Base-by-base conservation (phyloP, 2,888 invertebrate species). In the Drosophila eohydei region DNA sequence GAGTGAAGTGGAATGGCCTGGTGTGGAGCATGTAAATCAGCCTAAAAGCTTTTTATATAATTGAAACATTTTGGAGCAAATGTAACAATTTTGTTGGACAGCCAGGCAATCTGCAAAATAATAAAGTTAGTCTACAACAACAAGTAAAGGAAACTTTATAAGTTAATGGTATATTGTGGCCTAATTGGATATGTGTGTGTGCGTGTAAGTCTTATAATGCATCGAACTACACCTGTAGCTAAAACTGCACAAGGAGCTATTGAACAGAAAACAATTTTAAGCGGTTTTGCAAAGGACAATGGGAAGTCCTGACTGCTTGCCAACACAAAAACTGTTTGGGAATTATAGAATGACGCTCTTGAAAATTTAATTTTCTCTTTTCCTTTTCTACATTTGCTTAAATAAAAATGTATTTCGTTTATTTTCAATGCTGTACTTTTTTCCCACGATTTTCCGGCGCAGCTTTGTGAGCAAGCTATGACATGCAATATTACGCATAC, bases 31-130 rank as follows among this genome's bases (percentile, higher is more conserved):
- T 80, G 80, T 78, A 78, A 78, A 78, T 78, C 77, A 76, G 77
- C 66, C 80, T 78, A 80, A 78, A 80, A 78, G 77, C 77, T 80
- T 78, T 78, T 67, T 80, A 70, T 72, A 84, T 88, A 82, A 82
- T 88, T 82, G 83, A 85, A 82, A 71, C 83, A 75, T 82, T 88
- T 69, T 69, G 30, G 50, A 71, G 60, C 41, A 71, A 80, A 78
- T 76, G 80, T 57, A 75, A 71, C 71, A 79, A 63, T 75, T 69
- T 74, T 44, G 55, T 55, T 58, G 41, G 43, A 58, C 44, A 21
- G 61, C 63, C 78, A 61, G 32, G 67, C 79, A 64, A 69, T 75
- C 62, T 62, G 43, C 50, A 41, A 30, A 32, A 71, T 76, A 77
- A 80, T 64, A 30, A 76, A 80, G 59, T 76, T 76, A 64, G 34